Base-by-base conservation (phyloP, 2,888 invertebrate genomes). In the Platerodrilus igneus region DNA sequence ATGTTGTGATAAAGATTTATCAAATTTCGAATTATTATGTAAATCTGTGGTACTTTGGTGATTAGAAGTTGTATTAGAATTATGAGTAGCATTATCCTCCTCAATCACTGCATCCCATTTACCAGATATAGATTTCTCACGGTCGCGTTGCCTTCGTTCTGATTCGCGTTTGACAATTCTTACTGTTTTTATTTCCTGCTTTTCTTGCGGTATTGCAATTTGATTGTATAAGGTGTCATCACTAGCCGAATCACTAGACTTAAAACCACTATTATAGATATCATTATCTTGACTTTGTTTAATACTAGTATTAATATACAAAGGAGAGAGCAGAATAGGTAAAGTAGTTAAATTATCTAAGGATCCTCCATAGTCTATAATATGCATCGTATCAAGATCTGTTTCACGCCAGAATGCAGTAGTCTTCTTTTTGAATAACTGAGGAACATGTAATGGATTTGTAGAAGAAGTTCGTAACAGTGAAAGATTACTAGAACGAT, bases 101-200 rank as follows among this genome's bases (percentile, higher is more conserved):
- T 71, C 70, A n/a, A 61, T 39, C 8, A 70, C 54, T 9, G 65
- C 45, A 38, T 67, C 67, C 60, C 65, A 67, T 53, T 64, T 66
- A 3, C 61, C 59, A 3, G 57, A 56, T 8, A 49, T 43, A 17
- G 74, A 75, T 28, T 86, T 80, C 56, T 88, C 88, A 28, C 87
- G 73, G 56, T 88, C 88, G 29, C 87, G 73, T 60, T 88, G 88
- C 1, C 92, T 74, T 34, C 90, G 77, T 64, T 91, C 92, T 13
- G 90, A 88, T 63, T 92, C 91, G 8, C 92, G 74, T 69, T 94
- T 94, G 1, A 94, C 92, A 57, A 93, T 92, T 41, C 93, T 77
- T 10, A 94, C 93, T 0, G 93, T 93, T 74, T 92, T 90, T 41
- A 89, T 88, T 69, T 92, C 91, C 63, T 85, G 80, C 54, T 89